These are phyloP conservation scores for Drosophila kokeensis DNA, from an alignment of 2,888 invertebrate species.

Conservation along the genomic window DNA sequence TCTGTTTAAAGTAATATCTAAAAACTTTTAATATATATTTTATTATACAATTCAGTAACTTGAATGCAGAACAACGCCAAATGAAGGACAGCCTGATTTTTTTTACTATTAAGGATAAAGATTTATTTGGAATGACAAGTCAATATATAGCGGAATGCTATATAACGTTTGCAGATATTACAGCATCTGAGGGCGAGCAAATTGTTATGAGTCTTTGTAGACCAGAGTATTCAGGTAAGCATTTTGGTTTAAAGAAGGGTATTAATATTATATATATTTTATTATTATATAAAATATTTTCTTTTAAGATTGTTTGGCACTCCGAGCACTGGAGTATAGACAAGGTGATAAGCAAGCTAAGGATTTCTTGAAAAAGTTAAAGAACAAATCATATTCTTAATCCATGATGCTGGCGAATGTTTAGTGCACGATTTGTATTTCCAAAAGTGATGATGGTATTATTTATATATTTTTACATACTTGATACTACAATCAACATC, in stretches of 20 bases:
- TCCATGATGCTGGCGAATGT: slow-evolving; percentile 2
- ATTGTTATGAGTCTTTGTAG: slow-evolving; percentile 90
- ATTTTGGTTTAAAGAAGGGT: neutral
- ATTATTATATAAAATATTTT: neutral
- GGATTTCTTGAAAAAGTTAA: slow-evolving; percentile 94
- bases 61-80: slow-evolving; percentile 90
- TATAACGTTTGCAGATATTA: slow-evolving; percentile 91
- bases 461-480: slow-evolving; percentile 35
- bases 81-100: slow-evolving; percentile 90
- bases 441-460: slow-evolving; percentile 30
- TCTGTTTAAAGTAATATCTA: neutral
- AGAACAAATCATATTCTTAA: slow-evolving; percentile 86
- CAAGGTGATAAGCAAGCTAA: slow-evolving; percentile 95
- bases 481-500: slow-evolving; percentile 19
- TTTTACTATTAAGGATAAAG: slow-evolving; percentile 98
- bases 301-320: slow-evolving; percentile 72
- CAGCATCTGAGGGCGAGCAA: slow-evolving; percentile 89
- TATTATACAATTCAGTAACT: slow-evolving; percentile 85
- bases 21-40: neutral
- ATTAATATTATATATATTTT: neutral
- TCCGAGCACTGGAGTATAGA: slow-evolving; percentile 91
- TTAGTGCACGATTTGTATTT: slow-evolving; percentile 24
- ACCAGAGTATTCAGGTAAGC: slow-evolving; percentile 88
- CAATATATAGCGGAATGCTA: slow-evolving; percentile 98
- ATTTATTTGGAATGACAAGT: slow-evolving; percentile 95